Conservation (phyloP, 2,888 invertebrate species). For the Stratiomys singularior region DNA sequence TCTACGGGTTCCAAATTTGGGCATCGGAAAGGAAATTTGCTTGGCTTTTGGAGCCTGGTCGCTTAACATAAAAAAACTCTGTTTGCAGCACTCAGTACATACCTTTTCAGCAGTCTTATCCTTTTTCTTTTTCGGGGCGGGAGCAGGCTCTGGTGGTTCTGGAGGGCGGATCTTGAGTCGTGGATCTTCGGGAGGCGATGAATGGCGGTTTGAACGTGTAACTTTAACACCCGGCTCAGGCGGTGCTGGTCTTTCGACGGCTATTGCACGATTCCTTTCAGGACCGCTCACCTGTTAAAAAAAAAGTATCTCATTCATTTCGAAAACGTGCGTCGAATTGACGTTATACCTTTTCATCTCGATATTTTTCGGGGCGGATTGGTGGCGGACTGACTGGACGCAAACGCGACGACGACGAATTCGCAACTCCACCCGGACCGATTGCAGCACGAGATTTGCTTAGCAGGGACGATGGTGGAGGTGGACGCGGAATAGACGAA, state of each 20-base stretch:
- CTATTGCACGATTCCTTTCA: slow-evolving; percentile 57
- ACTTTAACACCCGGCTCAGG: slow-evolving; percentile 55
- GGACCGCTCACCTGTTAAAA: slow-evolving; percentile 52
- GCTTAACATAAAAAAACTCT: too few species aligned
- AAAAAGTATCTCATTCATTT: slow-evolving; percentile 43
- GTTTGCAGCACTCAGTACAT: too few species aligned
- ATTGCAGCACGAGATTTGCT: slow-evolving; percentile 40
- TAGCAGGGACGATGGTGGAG: slow-evolving; percentile 51
- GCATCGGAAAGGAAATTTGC: too few species aligned
- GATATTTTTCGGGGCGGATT: slow-evolving; percentile 61
- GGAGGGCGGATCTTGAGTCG: slow-evolving; percentile 68
- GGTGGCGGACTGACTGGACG: slow-evolving; percentile 60
- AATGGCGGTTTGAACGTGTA: slow-evolving; percentile 61
- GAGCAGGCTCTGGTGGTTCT: slow-evolving; percentile 68
- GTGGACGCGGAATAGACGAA: slow-evolving; percentile 55
- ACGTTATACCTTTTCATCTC: slow-evolving; percentile 60
- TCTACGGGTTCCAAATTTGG: too few species aligned
- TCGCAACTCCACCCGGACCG: slow-evolving; percentile 40
- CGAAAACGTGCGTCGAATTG: neutral
- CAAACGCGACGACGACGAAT: slow-evolving; percentile 59
- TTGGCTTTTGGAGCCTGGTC: too few species aligned
- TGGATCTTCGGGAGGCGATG: slow-evolving; percentile 69
- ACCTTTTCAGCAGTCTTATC: slow-evolving; percentile 66
- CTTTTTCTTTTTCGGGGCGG: slow-evolving; percentile 63
- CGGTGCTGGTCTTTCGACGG: slow-evolving; percentile 56